Evolutionary conservation across 2,888 invertebrate genomes (phyloP).

Genomic region (Neria commutata): DNA sequence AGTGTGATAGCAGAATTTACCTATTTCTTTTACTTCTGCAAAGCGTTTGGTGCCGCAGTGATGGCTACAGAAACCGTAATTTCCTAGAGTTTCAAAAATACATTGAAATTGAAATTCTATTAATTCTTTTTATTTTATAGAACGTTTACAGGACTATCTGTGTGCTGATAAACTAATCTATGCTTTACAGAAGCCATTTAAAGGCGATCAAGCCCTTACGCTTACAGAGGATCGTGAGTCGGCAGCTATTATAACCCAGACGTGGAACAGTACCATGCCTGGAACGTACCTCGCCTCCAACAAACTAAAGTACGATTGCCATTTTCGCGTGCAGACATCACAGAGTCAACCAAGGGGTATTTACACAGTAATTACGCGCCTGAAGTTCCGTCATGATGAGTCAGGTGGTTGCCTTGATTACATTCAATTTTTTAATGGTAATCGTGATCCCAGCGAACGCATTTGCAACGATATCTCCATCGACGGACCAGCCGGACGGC

Average conservation of each 20-base stretch:
- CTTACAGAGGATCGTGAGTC: slow-evolving; percentile 54
- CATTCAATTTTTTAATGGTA: slow-evolving; percentile 53
- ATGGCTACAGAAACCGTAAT: too few species aligned
- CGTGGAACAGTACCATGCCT: slow-evolving; percentile 55
- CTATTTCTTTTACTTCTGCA: too few species aligned
- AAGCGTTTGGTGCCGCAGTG: too few species aligned
- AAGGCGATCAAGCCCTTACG: slow-evolving; percentile 49
- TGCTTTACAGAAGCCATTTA: slow-evolving; percentile 48
- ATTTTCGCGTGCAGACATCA: slow-evolving; percentile 51
- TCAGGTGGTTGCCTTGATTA: slow-evolving; percentile 52
- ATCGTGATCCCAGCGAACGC: slow-evolving; percentile 52
- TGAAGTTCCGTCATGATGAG: slow-evolving; percentile 54
- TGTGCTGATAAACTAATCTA: slow-evolving; percentile 53
- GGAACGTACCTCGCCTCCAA: slow-evolving; percentile 39
- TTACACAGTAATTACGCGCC: slow-evolving; percentile 54
- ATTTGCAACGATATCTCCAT: slow-evolving; percentile 54
- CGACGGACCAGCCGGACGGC: slow-evolving; percentile 49
- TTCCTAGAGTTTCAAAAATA: not conserved
- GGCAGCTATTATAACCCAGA: slow-evolving; percentile 53
- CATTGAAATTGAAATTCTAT: not conserved
- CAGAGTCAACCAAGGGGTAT: slow-evolving; percentile 50
- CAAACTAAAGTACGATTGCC: slow-evolving; percentile 55
- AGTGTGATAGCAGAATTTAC: too few species aligned
- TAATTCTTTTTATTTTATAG: slow-evolving; percentile 30
- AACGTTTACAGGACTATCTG: slow-evolving; percentile 53